Percentiles rank a stretch among this genome's conserved stretches.
These are phyloP conservation scores for Urocyon cinereoargenteus DNA, from an alignment of 2,797 vertebrate genomes.

Conservation along the genomic window DNA sequence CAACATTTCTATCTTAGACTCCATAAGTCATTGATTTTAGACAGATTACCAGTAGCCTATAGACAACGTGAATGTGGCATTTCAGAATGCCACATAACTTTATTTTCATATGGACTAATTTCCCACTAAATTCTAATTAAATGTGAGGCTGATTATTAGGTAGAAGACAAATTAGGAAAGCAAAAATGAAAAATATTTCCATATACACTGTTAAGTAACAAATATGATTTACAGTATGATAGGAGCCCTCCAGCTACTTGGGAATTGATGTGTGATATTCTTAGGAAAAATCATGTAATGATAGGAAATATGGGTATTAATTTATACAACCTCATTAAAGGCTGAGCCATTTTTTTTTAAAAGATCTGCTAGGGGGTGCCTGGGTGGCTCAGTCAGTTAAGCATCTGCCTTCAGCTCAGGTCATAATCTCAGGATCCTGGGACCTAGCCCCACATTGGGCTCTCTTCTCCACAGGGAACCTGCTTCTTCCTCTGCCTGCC, in stretches of 20 bases:
- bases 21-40: background rate
- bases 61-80: background rate
- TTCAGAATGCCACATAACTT: conserved; percentile 7
- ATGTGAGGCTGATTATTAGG: background rate
- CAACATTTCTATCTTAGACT: background rate
- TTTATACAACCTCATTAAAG: conserved; percentile 54
- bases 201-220: background rate
- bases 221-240: background rate
- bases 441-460: no score
- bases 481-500: no score
- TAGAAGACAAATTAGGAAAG: conserved; percentile 15
- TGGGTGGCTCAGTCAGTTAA: no score
- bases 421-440: no score
- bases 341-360: background rate
- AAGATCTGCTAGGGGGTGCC: no score
- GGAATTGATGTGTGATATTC: background rate
- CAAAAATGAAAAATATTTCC: background rate
- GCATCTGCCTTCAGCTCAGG: no score
- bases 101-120: background rate
- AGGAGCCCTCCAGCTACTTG: background rate
- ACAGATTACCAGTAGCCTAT: background rate
- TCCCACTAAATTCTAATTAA: conserved; percentile 44
- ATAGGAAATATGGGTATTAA: conserved; percentile 52
- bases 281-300: background rate
- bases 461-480: no score